These are phyloP conservation scores for Pseudomyrmex cubaensis DNA, from an alignment of 1,140 invertebrate genomes.

Conservation along the genomic window DNA sequence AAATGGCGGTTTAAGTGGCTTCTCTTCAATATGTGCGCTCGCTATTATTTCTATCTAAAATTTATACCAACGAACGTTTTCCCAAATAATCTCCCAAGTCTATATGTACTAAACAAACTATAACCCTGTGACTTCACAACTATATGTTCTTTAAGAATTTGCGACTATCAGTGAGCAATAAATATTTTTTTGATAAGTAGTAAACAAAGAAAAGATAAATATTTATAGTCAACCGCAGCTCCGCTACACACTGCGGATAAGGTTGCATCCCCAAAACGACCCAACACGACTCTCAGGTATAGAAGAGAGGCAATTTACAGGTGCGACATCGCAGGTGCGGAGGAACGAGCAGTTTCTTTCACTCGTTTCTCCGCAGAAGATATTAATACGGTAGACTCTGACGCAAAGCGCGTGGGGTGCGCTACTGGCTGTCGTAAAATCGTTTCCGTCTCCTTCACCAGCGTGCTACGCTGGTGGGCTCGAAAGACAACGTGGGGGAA, in stretches of 20 bases:
- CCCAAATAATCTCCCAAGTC: not conserved
- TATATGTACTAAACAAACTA: not conserved
- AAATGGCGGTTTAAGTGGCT: conserved; percentile 14
- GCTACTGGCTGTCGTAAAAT: conserved; percentile 77
- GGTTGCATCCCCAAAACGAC: conserved; percentile 16
- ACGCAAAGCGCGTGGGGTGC: conserved; percentile 62
- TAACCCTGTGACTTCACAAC: conserved; percentile 9
- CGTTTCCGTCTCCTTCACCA: conserved; percentile 64
- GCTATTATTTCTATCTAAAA: not conserved
- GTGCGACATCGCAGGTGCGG: conserved; percentile 64
- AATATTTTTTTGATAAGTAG: conserved; percentile 1
- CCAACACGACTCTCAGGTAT: conserved; percentile 49
- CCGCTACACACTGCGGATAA: not conserved
- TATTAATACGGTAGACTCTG: conserved; percentile 72
- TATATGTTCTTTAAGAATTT: conserved; percentile 1
- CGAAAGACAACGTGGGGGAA: conserved; percentile 48
- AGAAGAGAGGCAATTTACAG: conserved; percentile 68
- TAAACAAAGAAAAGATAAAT: conserved; percentile 27
- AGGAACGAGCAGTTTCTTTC: conserved; percentile 48
- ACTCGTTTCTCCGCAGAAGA: conserved; percentile 31
- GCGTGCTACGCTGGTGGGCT: conserved; percentile 70
- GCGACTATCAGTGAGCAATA: not conserved
- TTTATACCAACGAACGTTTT: not conserved
- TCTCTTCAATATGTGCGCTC: not conserved
- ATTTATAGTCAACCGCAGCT: conserved; percentile 24